These are phyloP conservation scores for Idaea aversata DNA, from an alignment of 2,888 invertebrate species.

Conservation along the genomic window DNA sequence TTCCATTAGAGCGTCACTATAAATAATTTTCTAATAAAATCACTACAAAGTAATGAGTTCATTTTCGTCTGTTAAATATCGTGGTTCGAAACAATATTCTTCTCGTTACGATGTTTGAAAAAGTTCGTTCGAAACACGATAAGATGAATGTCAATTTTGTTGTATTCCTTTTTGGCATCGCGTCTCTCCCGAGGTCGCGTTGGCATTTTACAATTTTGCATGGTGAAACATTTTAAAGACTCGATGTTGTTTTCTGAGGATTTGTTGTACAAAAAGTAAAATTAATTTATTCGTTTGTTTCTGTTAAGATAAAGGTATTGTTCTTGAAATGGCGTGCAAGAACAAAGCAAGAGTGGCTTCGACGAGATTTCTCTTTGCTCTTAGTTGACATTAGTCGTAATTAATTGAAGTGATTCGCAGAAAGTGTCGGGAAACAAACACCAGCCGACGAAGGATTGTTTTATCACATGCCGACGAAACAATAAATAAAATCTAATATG, in stretches of 20 bases:
- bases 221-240: constrained; percentile 43
- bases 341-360: constrained; percentile 52
- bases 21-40: constrained; percentile 70
- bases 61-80: constrained; percentile 40
- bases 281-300: constrained; percentile 55
- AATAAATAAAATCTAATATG: constrained; percentile 63
- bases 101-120: constrained; percentile 30
- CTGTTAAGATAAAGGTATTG: constrained; percentile 70
- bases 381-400: constrained; percentile 56
- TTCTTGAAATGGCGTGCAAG: constrained; percentile 69
- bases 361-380: constrained; percentile 32
- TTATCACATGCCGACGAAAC: constrained; percentile 61
- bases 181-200: constrained; percentile 24
- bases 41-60: constrained; percentile 62
- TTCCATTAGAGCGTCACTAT: constrained; percentile 75
- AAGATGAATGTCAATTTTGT: constrained; percentile 38
- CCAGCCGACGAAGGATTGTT: constrained; percentile 55
- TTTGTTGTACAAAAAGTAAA: constrained; percentile 53
- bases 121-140: constrained; percentile 34
- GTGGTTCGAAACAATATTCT: constrained; percentile 50
- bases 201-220: constrained; percentile 39
- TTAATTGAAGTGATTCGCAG: constrained; percentile 73
- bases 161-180: constrained; percentile 21
- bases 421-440: constrained; percentile 62
- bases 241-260: constrained; percentile 38